phyloP scores from a whole-genome alignment of 2,113 vertebrate genomes.

The Trogon melanurus region DNA sequence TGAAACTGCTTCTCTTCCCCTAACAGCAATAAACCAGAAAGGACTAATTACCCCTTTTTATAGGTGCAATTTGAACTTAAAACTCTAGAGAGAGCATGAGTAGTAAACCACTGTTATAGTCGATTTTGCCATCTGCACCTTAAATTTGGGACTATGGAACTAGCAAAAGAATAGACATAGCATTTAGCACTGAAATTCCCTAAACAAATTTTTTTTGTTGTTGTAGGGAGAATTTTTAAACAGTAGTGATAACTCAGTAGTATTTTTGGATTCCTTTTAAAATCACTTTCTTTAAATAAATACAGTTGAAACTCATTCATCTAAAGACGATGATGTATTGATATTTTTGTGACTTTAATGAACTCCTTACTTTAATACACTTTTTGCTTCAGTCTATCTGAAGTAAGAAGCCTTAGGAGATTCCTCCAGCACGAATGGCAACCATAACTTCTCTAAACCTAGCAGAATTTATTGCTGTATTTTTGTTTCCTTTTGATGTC shows the following conservation, averaged over 20 bases:
- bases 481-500: background rate
- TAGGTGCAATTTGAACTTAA: constrained; percentile 72
- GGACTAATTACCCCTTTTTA: constrained; percentile 75
- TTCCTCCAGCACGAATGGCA: background rate
- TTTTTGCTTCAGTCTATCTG: background rate
- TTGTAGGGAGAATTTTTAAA: background rate
- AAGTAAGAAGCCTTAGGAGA: background rate
- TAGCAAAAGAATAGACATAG: background rate
- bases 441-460: background rate
- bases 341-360: constrained; percentile 18
- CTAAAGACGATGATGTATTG: background rate
- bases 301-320: background rate
- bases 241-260: background rate
- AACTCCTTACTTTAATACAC: background rate
- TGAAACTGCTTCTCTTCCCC: constrained; percentile 61
- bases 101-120: constrained; percentile 55
- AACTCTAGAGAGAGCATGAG: constrained; percentile 59
- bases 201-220: background rate
- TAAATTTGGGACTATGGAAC: constrained; percentile 38
- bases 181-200: background rate
- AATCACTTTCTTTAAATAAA: background rate
- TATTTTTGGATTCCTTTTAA: background rate
- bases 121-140: constrained; percentile 66
- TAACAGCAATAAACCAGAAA: constrained; percentile 69
- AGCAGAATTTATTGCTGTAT: background rate